Conservation (phyloP, 2,113 vertebrate genomes). For the Arothron firmamentum region DNA sequence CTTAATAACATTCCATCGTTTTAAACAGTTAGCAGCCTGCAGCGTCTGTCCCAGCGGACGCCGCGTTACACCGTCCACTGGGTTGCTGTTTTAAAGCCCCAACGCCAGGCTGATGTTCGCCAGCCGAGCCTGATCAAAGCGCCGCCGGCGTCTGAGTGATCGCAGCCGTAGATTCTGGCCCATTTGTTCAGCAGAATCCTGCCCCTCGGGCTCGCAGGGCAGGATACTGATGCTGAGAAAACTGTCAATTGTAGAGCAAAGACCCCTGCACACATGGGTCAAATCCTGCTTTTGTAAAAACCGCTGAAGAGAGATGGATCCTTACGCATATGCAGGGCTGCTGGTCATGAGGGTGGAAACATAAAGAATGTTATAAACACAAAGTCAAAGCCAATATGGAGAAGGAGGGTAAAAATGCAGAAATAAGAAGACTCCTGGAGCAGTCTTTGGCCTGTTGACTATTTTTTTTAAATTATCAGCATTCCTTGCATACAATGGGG, state of each 20-base stretch:
- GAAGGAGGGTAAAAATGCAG: slow-evolving; percentile 36
- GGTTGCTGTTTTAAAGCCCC: slow-evolving; percentile 90
- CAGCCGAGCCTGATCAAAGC: slow-evolving; percentile 94
- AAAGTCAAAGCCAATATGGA: slow-evolving; percentile 55
- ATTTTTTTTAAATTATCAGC: slow-evolving; percentile 1
- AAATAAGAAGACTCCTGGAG: slow-evolving; percentile 20
- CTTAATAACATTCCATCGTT: slow-evolving; percentile 92
- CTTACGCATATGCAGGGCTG: slow-evolving; percentile 52
- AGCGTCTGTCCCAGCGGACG: slow-evolving; percentile 65
- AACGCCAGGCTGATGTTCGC: slow-evolving; percentile 97
- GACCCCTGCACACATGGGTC: slow-evolving; percentile 69
- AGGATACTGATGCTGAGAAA: slow-evolving; percentile 87
- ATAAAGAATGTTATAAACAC: slow-evolving; percentile 62
- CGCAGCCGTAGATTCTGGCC: slow-evolving; percentile 80
- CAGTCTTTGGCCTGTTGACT: background rate
- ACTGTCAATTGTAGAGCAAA: slow-evolving; percentile 80
- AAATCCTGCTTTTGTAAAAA: slow-evolving; percentile 68
- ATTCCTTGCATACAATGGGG: slow-evolving; percentile 1
- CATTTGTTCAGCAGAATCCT: slow-evolving; percentile 84
- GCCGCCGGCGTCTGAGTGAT: slow-evolving; percentile 77
- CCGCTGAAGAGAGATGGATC: slow-evolving; percentile 59
- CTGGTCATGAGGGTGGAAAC: slow-evolving; percentile 69
- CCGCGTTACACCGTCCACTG: slow-evolving; percentile 49
- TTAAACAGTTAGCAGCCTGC: slow-evolving; percentile 85
- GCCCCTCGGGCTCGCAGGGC: slow-evolving; percentile 74